Percentiles rank a stretch among this genome's conserved stretches.
These are phyloP conservation scores for Drosophila navojoa DNA, from an alignment of 1,140 invertebrate genomes.

Conservation along the genomic window DNA sequence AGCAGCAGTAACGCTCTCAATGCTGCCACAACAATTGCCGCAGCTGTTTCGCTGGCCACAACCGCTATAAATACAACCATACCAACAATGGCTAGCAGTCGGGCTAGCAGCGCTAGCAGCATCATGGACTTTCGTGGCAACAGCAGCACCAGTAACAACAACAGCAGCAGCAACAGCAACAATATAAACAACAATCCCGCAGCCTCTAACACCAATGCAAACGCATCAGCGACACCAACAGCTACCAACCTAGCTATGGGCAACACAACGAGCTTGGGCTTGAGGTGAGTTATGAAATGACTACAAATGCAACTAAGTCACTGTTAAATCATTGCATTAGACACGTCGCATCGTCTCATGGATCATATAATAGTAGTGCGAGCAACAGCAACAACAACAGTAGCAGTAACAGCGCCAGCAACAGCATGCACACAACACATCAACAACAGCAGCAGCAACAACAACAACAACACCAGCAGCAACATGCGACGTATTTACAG, in stretches of 20 bases:
- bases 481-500: conserved; percentile 36
- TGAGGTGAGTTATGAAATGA: conserved; percentile 47
- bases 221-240: conserved; percentile 24
- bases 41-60: conserved; percentile 67
- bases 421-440: conserved; percentile 41
- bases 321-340: conserved; percentile 24
- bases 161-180: conserved; percentile 21
- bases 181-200: conserved; percentile 19
- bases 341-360: conserved; percentile 49
- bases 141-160: conserved; percentile 33
- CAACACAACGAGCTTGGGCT: conserved; percentile 45
- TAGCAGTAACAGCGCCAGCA: conserved; percentile 28
- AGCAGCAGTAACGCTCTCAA: conserved; percentile 50
- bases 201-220: conserved; percentile 36
- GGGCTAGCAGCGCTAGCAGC: conserved; percentile 57
- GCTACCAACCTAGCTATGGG: conserved; percentile 41
- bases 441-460: conserved; percentile 23
- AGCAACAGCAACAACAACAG: conserved; percentile 27
- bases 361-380: conserved; percentile 54
- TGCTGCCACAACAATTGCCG: conserved; percentile 69
- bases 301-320: neutral
- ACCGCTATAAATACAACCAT: conserved; percentile 76
- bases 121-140: conserved; percentile 57
- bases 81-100: conserved; percentile 64
- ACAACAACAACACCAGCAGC: conserved; percentile 5